Base-by-base conservation (phyloP, 2,113 vertebrate species). In the Periophthalmus modestus region DNA sequence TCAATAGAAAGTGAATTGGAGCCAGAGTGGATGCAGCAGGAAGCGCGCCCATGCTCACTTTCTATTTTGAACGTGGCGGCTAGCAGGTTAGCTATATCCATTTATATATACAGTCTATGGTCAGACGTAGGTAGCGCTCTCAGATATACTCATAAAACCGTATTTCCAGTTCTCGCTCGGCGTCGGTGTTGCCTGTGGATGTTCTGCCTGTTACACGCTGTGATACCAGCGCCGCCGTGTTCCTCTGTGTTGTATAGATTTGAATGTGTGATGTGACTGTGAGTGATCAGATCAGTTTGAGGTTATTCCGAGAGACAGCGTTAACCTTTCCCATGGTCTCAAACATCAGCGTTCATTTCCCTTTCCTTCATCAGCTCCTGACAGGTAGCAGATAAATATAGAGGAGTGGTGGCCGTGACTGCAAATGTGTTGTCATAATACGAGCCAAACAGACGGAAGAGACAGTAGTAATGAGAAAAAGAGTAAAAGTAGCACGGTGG, bases 341-440 rank as follows among this genome's bases (percentile, higher is more conserved):
- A 68, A 65, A n/a, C 82, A 77, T 87, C 79, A 77, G 50, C 52
- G 48, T 72, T 84, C 81, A 85, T 89, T 81, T 86, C 62, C 68
- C 46, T 82, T 73, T 68, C 68, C 69, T 89, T 89, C 80, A 85
- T 89, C 84, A 74, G 71, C 59, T 55, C 68, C 71, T 88, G 85
- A 88, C 82, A 85, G 78, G 66, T 68, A 80, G 79, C 67, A 61
- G 79, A 82, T 88, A 89, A 89, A 89, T 84, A 85, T 87, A 84
- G 84, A 15, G 66, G 16, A 16, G 62, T 62, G 47, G 23, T 77
- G 55, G 33, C 74, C 76, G 16, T 78, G 84, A 67, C 48, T 61
- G 73, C 76, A 70, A 58, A 79, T 70, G 24, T 85, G 69, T 74
- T 77, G 34, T 74, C 80, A 74, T 77, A 50, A 62, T 62, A 34